Percentiles rank a stretch among this genome's conserved stretches.
These are phyloP conservation scores for Bombylius discolor DNA, from an alignment of 2,888 invertebrate species.

Conservation along the genomic window DNA sequence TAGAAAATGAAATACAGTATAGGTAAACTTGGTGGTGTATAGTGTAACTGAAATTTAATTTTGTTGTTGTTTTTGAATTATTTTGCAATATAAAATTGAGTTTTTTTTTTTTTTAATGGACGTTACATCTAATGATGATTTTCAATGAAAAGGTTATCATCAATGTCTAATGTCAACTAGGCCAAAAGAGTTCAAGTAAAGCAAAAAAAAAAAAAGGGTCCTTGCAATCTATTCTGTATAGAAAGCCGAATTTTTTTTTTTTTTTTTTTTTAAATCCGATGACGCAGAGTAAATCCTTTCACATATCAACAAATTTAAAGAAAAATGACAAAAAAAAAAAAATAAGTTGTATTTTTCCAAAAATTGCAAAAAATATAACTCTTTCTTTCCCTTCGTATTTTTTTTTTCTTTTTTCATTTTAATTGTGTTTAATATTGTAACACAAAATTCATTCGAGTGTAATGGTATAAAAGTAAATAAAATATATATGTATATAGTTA, in stretches of 20 bases:
- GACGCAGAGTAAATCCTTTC: constrained; percentile 1
- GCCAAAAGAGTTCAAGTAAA: not conserved
- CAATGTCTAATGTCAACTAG: too few species aligned
- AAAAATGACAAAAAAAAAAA: not conserved
- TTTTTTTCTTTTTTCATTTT: not conserved
- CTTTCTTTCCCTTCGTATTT: not conserved
- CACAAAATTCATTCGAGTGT: not conserved
- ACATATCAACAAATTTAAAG: not conserved
- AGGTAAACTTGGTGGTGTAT: too few species aligned
- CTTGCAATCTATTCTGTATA: too few species aligned
- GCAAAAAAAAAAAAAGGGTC: not conserved
- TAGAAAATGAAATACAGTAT: too few species aligned
- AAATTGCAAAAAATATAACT: constrained; percentile 2
- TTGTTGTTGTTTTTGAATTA: too few species aligned
- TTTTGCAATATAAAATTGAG: too few species aligned
- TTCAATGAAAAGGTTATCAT: too few species aligned
- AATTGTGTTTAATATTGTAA: not conserved
- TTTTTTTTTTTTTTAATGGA: too few species aligned
- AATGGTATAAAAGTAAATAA: not conserved
- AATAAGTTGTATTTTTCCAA: constrained; percentile 2
- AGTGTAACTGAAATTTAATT: too few species aligned
- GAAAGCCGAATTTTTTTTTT: not conserved
- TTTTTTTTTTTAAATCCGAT: constrained; percentile 1
- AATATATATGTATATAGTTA: too few species aligned
- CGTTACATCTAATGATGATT: too few species aligned